These are phyloP conservation scores for Emydoidea blandingii DNA, from an alignment of 2,797 vertebrate species.

Conservation along the genomic window DNA sequence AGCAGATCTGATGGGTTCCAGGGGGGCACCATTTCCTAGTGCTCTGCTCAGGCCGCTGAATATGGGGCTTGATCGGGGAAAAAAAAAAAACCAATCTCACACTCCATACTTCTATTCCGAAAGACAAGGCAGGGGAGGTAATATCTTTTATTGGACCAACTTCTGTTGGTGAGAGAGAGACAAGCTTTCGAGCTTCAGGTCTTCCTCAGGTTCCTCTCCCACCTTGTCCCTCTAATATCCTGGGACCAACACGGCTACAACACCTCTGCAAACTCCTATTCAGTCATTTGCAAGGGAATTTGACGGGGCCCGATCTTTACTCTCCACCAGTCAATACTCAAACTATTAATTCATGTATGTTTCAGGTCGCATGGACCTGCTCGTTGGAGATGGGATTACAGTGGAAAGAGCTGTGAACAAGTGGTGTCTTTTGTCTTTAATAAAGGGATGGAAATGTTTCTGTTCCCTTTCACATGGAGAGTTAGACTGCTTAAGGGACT, in stretches of 20 bases:
- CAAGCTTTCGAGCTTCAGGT: background rate
- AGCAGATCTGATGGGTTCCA: background rate
- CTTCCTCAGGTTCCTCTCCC: background rate
- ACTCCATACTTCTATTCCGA: background rate
- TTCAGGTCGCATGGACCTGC: background rate
- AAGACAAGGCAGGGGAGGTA: background rate
- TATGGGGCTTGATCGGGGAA: background rate
- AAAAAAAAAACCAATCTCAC: background rate
- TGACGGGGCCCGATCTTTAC: background rate
- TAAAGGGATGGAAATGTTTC: background rate
- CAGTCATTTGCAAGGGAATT: background rate
- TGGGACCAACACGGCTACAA: background rate
- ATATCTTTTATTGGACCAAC: background rate
- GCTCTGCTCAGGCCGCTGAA: background rate
- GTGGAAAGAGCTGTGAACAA: background rate
- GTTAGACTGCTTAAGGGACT: background rate
- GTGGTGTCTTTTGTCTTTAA: background rate
- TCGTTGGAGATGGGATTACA: background rate
- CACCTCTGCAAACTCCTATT: background rate
- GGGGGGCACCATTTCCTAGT: background rate
- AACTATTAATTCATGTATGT: background rate
- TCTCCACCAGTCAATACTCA: background rate
- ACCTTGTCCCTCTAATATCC: background rate
- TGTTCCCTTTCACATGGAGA: background rate
- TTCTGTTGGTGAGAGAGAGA: background rate